phyloP scores from a whole-genome alignment of 92 coral and sea anemone species.

The Epizoanthus stellaris region DNA sequence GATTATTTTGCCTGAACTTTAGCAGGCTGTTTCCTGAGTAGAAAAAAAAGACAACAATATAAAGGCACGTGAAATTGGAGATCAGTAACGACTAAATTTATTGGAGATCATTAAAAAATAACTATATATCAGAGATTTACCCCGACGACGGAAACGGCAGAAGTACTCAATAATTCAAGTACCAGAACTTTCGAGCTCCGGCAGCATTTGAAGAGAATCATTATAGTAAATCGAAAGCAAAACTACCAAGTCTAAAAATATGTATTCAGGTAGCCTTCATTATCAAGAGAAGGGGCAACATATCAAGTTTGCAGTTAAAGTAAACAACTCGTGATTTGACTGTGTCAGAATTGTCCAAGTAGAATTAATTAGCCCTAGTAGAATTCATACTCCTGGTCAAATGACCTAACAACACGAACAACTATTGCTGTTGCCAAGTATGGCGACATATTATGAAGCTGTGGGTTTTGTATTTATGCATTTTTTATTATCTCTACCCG shows the following conservation, averaged over 20 bases:
- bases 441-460: neutral
- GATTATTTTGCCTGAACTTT: neutral
- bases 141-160: neutral
- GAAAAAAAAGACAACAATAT: neutral
- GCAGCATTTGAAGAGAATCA: neutral
- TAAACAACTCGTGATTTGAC: slow-evolving; percentile 1
- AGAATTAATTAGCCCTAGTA: neutral
- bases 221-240: neutral
- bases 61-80: slow-evolving; percentile 9
- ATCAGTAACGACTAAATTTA: neutral
- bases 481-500: neutral
- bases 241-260: neutral
- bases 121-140: neutral
- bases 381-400: neutral
- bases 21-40: neutral
- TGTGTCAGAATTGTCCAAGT: slow-evolving; percentile 6
- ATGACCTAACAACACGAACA: neutral
- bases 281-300: neutral
- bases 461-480: neutral
- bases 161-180: slow-evolving; percentile 2
- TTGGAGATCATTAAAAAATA: slow-evolving; percentile 2
- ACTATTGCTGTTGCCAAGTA: neutral
- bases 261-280: neutral
- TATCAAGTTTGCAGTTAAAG: slow-evolving; percentile 1
- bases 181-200: neutral